phyloP scores from a whole-genome alignment of 2,888 invertebrate genomes.

The Napeogenes sylphis region DNA sequence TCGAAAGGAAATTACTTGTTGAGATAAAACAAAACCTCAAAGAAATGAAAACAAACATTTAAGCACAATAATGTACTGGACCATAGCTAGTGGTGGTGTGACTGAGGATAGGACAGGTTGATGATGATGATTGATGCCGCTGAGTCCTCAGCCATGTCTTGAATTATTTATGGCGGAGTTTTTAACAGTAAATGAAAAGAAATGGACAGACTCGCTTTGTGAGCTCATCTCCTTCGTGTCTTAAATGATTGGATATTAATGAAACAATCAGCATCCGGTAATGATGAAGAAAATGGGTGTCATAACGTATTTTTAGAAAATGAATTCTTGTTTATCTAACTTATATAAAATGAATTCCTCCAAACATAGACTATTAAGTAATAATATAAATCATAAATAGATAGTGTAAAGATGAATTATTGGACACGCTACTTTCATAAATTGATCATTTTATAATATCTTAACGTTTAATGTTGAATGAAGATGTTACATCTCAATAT shows the following conservation, averaged over 20 bases:
- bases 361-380: no score
- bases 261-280: conserved; percentile 17
- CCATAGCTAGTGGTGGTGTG: conserved; percentile 39
- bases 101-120: conserved; percentile 43
- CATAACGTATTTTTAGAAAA: neutral
- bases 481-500: no score
- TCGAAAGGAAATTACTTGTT: neutral
- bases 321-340: no score
- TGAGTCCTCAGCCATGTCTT: conserved; percentile 43
- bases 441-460: no score
- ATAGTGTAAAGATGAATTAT: no score
- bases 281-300: neutral
- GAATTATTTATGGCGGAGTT: conserved; percentile 69
- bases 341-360: no score
- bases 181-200: conserved; percentile 65
- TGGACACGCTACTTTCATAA: no score
- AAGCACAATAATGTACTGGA: neutral
- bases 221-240: conserved; percentile 36
- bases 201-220: conserved; percentile 50
- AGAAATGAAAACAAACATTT: conserved; percentile 11
- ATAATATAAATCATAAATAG: no score
- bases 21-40: conserved; percentile 1
- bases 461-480: no score
- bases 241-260: conserved; percentile 17
- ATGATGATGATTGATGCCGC: conserved; percentile 57